Percentiles rank a stretch among this genome's conserved stretches.
These are phyloP conservation scores for Calypte anna DNA, from an alignment of 2,113 vertebrate genomes.

Conservation along the genomic window DNA sequence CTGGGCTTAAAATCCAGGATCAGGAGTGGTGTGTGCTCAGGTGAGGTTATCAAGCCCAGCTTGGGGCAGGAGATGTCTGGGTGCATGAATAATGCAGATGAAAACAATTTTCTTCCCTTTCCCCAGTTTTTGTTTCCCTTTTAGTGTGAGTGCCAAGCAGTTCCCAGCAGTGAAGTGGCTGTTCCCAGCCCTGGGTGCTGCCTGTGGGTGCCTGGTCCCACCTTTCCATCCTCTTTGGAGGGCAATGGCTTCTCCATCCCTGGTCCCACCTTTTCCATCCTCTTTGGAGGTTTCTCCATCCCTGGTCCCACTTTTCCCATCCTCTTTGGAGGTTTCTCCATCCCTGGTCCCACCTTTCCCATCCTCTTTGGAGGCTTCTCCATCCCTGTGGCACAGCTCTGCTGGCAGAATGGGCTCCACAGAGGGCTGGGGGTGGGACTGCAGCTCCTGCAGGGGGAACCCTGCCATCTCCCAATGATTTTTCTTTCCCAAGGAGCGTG, in stretches of 20 bases:
- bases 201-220: rapidly evolving
- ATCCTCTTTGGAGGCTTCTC: background rate
- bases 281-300: background rate
- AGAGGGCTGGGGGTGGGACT: background rate
- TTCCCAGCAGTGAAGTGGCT: background rate
- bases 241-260: background rate
- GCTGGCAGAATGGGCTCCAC: background rate
- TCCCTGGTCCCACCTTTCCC: background rate
- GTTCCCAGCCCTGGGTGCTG: background rate
- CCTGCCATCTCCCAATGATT: background rate
- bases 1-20: background rate
- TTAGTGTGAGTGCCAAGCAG: background rate
- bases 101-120: background rate
- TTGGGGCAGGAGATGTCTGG: background rate
- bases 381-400: rapidly evolving
- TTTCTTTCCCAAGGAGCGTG: background rate
- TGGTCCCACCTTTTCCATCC: background rate
- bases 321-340: background rate
- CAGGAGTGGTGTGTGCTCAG: background rate
- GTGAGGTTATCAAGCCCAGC: background rate
- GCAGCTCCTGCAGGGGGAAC: background rate
- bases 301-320: background rate
- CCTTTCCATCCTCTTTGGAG: background rate
- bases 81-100: background rate
- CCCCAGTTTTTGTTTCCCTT: rapidly evolving